phyloP scores from a whole-genome alignment of 2,888 invertebrate genomes.

The Pinctada fucata region DNA sequence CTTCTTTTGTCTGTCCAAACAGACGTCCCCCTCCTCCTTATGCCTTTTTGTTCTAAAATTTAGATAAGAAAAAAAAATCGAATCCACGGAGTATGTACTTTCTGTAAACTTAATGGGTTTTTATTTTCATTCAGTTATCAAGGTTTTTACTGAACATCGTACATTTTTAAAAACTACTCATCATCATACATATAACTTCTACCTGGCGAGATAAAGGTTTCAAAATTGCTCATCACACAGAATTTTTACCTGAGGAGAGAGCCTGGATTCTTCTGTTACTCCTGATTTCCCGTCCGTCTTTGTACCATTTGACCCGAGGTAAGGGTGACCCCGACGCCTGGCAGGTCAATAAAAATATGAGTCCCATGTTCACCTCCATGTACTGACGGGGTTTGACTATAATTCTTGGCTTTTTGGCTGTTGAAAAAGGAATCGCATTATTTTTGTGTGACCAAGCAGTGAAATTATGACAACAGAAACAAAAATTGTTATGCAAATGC shows the following conservation, averaged over 20 bases:
- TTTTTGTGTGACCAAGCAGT: background rate
- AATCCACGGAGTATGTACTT: too few relatives aligned
- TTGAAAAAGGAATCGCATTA: background rate
- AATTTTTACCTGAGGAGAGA: constrained; percentile 62
- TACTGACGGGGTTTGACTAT: constrained; percentile 67
- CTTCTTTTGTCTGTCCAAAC: too few relatives aligned
- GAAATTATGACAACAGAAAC: background rate
- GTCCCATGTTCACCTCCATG: constrained; percentile 65
- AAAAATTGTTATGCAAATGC: background rate
- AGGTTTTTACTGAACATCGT: too few relatives aligned
- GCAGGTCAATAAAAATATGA: constrained; percentile 71
- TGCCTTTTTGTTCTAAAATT: too few relatives aligned
- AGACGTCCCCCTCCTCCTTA: too few relatives aligned
- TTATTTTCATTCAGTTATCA: too few relatives aligned
- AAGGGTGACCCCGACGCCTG: constrained; percentile 69
- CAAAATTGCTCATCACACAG: background rate
- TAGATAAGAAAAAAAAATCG: too few relatives aligned
- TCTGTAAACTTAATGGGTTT: too few relatives aligned
- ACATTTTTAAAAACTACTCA: too few relatives aligned
- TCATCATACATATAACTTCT: too few relatives aligned
- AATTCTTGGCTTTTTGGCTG: constrained; percentile 69
- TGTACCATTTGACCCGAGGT: constrained; percentile 71
- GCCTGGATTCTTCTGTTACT: constrained; percentile 61
- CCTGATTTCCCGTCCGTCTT: constrained; percentile 62
- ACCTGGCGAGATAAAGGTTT: too few relatives aligned